phyloP scores from a whole-genome alignment of 2,888 invertebrate species.

The Aleiodes alternator region DNA sequence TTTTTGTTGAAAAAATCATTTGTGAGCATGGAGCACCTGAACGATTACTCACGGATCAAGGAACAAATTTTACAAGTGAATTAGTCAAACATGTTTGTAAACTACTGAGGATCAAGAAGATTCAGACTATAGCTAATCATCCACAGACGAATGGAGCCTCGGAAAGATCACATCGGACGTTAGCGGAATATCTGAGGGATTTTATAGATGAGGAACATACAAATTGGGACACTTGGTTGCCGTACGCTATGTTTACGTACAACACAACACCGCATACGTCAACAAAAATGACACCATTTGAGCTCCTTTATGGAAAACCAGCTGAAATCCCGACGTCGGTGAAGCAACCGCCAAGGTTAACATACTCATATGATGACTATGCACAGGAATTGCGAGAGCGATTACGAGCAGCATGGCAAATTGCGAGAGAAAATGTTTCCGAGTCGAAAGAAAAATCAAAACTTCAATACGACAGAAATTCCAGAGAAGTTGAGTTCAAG shows the following conservation, averaged over 20 bases:
- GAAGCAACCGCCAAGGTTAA: slow-evolving; percentile 57
- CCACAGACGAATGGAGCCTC: slow-evolving; percentile 50
- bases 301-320: slow-evolving; percentile 35
- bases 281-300: slow-evolving; percentile 29
- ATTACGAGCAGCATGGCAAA: slow-evolving; percentile 55
- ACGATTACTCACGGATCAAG: slow-evolving; percentile 51
- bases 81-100: slow-evolving; percentile 47
- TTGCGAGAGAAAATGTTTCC: slow-evolving; percentile 58
- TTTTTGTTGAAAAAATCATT: slow-evolving; percentile 40
- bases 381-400: slow-evolving; percentile 53
- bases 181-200: slow-evolving; percentile 52
- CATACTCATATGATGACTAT: too few relatives aligned
- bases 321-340: slow-evolving; percentile 52
- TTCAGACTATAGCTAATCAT: slow-evolving; percentile 53
- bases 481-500: slow-evolving; percentile 46
- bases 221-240: slow-evolving; percentile 56
- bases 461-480: slow-evolving; percentile 53
- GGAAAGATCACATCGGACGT: slow-evolving; percentile 52
- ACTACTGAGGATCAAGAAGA: slow-evolving; percentile 47
- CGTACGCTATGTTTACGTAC: slow-evolving; percentile 54
- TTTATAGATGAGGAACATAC: slow-evolving; percentile 51
- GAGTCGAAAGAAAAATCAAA: slow-evolving; percentile 56
- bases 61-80: slow-evolving; percentile 52
- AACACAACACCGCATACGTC: slow-evolving; percentile 50
- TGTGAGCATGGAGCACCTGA: slow-evolving; percentile 53